Conservation (phyloP, 2,113 vertebrate genomes). For the Anarhynchus alexandrinus region DNA sequence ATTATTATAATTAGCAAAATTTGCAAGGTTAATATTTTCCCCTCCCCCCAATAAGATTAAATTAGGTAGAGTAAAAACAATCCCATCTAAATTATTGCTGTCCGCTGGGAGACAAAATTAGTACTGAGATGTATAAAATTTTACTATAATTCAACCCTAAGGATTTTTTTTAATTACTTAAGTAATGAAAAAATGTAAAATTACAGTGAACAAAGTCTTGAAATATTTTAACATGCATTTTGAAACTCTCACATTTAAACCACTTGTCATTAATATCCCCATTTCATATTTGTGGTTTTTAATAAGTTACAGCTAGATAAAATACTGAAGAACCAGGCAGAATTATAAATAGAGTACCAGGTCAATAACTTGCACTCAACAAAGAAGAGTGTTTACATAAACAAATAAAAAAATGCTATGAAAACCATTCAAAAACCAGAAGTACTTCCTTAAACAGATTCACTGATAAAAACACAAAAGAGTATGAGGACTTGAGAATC, state of each 20-base stretch:
- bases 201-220: conserved; percentile 44
- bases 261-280: conserved; percentile 63
- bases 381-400: conserved; percentile 14
- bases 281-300: conserved; percentile 63
- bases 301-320: conserved; percentile 56
- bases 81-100: conserved; percentile 62
- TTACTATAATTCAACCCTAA: conserved; percentile 67
- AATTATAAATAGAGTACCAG: conserved; percentile 44
- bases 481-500: conserved; percentile 35
- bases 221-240: conserved; percentile 51
- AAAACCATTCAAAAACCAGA: conserved; percentile 24
- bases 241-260: conserved; percentile 53
- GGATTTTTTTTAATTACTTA: conserved; percentile 68
- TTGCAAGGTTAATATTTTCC: background rate
- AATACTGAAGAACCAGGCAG: conserved; percentile 8
- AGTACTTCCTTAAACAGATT: conserved; percentile 59
- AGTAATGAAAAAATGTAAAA: conserved; percentile 69
- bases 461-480: conserved; percentile 48
- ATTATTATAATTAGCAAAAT: background rate
- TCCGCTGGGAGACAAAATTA: conserved; percentile 65
- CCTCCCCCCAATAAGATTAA: conserved; percentile 29
- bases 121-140: conserved; percentile 62
- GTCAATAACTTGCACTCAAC: conserved; percentile 30
- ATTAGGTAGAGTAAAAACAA: conserved; percentile 63
- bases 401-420: background rate